Percentiles rank a stretch among this genome's conserved stretches.
phyloP scores from a whole-genome alignment of 1,140 invertebrate species.

The Drosophila miranda region DNA sequence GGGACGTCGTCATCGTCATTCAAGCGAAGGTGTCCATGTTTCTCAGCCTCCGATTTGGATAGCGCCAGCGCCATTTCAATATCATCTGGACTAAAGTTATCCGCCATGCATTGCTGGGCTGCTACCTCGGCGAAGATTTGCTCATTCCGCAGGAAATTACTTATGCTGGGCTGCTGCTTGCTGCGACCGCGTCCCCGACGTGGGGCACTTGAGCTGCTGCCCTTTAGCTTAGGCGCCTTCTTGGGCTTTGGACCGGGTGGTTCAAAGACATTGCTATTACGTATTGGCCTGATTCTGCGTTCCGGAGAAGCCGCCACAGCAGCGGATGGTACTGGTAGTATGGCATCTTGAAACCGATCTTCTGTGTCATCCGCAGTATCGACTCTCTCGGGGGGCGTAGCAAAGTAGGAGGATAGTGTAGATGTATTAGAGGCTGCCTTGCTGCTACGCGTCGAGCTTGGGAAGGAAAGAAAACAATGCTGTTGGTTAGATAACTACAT shows the following conservation, averaged over 20 bases:
- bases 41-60: constrained; percentile 73
- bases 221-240: constrained; percentile 66
- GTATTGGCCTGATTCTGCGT: constrained; percentile 43
- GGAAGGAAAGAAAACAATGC: constrained; percentile 21
- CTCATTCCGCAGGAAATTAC: constrained; percentile 73
- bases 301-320: background rate
- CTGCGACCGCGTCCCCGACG: constrained; percentile 14
- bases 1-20: constrained; percentile 42
- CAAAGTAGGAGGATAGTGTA: constrained; percentile 47
- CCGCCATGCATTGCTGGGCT: constrained; percentile 70
- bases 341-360: background rate
- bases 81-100: constrained; percentile 75
- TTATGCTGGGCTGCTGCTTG: constrained; percentile 67
- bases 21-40: constrained; percentile 22
- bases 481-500: constrained; percentile 25
- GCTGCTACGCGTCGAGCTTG: constrained; percentile 53
- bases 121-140: constrained; percentile 72
- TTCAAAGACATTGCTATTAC: constrained; percentile 48
- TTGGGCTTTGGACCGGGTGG: constrained; percentile 49
- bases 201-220: background rate
- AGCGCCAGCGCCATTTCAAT: constrained; percentile 77
- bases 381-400: constrained; percentile 13
- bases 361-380: constrained; percentile 5
- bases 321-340: background rate
- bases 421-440: constrained; percentile 10